phyloP scores from a whole-genome alignment of 2,797 vertebrate genomes.

The Poeciliopsis gracilis region DNA sequence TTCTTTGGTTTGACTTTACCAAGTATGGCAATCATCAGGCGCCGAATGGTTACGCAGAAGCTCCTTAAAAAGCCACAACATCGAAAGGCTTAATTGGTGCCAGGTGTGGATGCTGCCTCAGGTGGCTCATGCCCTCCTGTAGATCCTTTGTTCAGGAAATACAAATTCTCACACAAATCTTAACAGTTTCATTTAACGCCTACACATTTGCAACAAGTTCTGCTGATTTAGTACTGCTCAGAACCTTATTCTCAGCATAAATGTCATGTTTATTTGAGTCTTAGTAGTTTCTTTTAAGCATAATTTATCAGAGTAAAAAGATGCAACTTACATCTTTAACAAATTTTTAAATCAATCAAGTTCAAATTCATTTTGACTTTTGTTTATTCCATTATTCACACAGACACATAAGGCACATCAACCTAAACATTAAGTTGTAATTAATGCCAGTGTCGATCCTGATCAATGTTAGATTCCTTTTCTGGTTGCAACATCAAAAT shows the following conservation, averaged over 20 bases:
- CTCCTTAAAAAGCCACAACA: too few species aligned
- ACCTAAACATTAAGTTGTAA: too few species aligned
- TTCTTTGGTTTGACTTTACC: too few species aligned
- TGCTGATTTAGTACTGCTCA: conserved; percentile 13
- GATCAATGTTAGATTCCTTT: neutral
- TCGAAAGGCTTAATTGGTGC: too few species aligned
- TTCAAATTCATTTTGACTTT: neutral
- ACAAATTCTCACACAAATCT: too few species aligned
- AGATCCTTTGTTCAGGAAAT: too few species aligned
- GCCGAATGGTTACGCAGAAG: too few species aligned
- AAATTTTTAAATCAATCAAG: neutral
- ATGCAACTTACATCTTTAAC: neutral
- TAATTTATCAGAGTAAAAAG: neutral
- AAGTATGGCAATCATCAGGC: too few species aligned
- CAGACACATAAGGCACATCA: neutral
- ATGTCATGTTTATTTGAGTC: neutral
- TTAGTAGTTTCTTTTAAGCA: neutral
- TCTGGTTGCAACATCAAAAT: neutral
- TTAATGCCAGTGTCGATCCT: neutral
- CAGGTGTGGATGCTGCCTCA: too few species aligned
- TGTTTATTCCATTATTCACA: neutral
- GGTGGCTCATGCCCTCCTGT: too few species aligned
- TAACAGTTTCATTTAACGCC: conserved; percentile 21
- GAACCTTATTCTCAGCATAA: neutral
- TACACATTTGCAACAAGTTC: conserved; percentile 38